Percentiles rank a stretch among this genome's conserved stretches.
Conservation (phyloP, 2,888 invertebrate genomes). For the Entomobrya multifasciata region DNA sequence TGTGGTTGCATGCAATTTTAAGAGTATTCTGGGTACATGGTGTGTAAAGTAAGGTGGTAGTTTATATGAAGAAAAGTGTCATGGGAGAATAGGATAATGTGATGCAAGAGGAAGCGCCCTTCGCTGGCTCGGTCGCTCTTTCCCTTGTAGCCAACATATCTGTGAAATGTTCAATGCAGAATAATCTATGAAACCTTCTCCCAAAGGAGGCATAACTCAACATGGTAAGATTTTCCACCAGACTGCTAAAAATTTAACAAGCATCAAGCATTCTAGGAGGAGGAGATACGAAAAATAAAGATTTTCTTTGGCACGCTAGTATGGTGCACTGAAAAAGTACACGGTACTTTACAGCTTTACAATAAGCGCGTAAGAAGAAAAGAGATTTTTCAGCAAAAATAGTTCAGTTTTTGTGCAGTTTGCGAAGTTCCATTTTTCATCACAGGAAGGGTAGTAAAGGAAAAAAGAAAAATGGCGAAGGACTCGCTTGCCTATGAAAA, state of each 20-base stretch:
- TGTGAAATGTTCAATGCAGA: conserved; percentile 48
- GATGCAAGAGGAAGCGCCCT: conserved; percentile 56
- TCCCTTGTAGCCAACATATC: conserved; percentile 24
- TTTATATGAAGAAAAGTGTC: too few relatives aligned
- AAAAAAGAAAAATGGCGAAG: conserved; percentile 5
- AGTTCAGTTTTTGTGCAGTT: too few relatives aligned
- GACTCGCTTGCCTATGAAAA: background rate
- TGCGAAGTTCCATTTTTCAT: conserved; percentile 52
- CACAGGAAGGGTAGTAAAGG: background rate
- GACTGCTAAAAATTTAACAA: conserved; percentile 59
- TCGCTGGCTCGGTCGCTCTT: background rate
- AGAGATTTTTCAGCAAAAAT: conserved; percentile 23
- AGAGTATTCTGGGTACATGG: too few relatives aligned
- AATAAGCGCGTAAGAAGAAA: background rate
- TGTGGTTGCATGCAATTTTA: conserved; percentile 29
- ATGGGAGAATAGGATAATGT: conserved; percentile 57
- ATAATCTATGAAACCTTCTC: conserved; percentile 52
- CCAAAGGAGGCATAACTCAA: conserved; percentile 60
- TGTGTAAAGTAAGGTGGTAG: too few relatives aligned
- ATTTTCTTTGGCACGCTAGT: conserved; percentile 5
- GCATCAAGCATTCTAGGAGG: conserved; percentile 1
- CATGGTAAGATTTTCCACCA: conserved; percentile 55
- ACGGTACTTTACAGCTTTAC: background rate
- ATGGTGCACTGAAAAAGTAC: conserved; percentile 8
- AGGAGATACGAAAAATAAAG: background rate